Conservation (phyloP, 2,797 vertebrate genomes). For the Microctenopoma stevenorrisi region DNA sequence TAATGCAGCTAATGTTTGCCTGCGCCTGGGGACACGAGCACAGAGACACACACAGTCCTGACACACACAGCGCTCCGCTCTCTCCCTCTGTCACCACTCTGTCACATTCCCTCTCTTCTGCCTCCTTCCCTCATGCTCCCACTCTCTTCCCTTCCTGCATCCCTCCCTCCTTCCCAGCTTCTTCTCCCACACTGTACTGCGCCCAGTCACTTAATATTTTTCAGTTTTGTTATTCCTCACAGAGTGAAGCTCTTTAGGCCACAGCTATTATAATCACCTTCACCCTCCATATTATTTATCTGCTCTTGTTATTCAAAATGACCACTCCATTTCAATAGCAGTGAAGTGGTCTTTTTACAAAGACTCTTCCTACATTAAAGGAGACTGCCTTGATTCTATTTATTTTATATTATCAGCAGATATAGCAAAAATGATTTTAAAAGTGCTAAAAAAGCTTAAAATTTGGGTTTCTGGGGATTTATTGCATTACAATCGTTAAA, state of each 20-base stretch:
- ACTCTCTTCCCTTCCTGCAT: conserved; percentile 28
- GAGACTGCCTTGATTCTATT: not conserved
- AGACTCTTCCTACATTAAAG: not conserved
- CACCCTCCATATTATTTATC: conserved; percentile 25
- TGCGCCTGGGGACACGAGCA: conserved; percentile 82
- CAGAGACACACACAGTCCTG: conserved; percentile 77
- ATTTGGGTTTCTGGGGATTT: not conserved
- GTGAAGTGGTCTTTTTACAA: not conserved
- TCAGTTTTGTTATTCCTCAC: conserved; percentile 38
- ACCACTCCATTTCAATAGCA: not conserved
- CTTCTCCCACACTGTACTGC: conserved; percentile 54
- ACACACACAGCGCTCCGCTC: conserved; percentile 76
- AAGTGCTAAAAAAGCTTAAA: no score
- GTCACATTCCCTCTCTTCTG: conserved; percentile 79
- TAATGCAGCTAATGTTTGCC: conserved; percentile 85
- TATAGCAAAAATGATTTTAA: no score
- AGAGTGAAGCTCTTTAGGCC: conserved; percentile 37
- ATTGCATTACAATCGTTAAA: not conserved
- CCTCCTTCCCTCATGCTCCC: conserved; percentile 27
- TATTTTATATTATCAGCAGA: not conserved
- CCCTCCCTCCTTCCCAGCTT: conserved; percentile 51
- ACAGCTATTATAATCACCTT: conserved; percentile 37
- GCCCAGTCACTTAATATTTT: conserved; percentile 49
- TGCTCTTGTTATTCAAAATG: conserved; percentile 20
- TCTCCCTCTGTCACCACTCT: conserved; percentile 84